These are phyloP conservation scores for Hydriomena furcata DNA, from an alignment of 2,888 invertebrate species.

Conservation along the genomic window DNA sequence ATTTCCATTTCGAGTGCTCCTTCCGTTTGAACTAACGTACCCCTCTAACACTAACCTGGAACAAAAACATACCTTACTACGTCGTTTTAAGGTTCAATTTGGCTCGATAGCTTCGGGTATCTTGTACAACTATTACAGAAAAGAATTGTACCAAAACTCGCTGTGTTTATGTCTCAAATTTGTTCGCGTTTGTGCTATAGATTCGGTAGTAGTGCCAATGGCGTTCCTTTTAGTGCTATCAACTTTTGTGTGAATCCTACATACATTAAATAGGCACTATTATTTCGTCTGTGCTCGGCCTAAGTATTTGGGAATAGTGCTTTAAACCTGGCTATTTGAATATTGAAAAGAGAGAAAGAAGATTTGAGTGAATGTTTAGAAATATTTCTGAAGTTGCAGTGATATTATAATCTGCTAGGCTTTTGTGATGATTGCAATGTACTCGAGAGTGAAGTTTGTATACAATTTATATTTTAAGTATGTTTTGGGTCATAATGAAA, in stretches of 20 bases:
- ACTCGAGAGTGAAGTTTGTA: no score
- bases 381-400: not conserved
- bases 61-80: not conserved
- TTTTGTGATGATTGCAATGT: no score
- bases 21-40: constrained; percentile 2
- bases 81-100: not conserved
- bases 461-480: no score
- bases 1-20: constrained; percentile 42
- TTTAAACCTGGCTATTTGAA: constrained; percentile 26
- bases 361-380: constrained; percentile 21
- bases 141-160: not conserved
- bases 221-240: not conserved
- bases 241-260: not conserved
- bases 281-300: constrained; percentile 20
- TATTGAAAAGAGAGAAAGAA: constrained; percentile 25
- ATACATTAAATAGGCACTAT: not conserved
- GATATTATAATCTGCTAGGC: no score
- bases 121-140: not conserved
- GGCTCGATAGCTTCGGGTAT: not conserved
- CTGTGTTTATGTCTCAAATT: not conserved
- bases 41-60: not conserved
- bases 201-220: not conserved
- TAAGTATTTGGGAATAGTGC: constrained; percentile 28
- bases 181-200: not conserved
- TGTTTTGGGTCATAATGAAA: no score